These are phyloP conservation scores for Theropithecus gelada DNA, from an alignment of 2,113 vertebrate species.

Conservation along the genomic window DNA sequence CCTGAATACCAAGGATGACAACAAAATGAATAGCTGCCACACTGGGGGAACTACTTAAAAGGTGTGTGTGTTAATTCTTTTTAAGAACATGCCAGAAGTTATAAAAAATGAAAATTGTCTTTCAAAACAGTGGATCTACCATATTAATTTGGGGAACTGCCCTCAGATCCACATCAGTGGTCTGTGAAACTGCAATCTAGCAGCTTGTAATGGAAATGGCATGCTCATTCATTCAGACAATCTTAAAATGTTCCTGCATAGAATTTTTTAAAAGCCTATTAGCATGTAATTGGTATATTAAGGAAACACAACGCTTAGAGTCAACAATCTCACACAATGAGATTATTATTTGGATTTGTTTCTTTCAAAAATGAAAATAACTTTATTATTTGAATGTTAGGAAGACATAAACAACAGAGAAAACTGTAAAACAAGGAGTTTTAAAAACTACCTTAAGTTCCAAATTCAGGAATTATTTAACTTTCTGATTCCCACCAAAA, in stretches of 20 bases:
- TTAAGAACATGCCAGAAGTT: neutral
- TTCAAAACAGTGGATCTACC: neutral
- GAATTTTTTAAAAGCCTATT: neutral
- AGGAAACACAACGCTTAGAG: neutral
- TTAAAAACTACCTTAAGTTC: neutral
- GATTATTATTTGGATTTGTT: neutral
- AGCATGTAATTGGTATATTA: neutral
- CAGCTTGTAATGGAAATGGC: neutral
- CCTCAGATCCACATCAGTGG: neutral
- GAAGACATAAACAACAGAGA: neutral
- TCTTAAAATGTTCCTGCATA: neutral
- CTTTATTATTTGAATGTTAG: neutral
- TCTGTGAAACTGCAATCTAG: neutral
- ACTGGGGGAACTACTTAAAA: neutral
- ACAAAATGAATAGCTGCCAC: neutral
- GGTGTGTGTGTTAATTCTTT: neutral
- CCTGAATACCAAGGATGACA: neutral
- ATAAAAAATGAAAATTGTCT: neutral
- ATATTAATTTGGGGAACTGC: neutral
- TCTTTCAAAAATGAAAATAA: conserved; percentile 31
- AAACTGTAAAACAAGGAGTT: neutral
- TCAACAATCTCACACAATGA: neutral
- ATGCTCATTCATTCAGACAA: neutral
- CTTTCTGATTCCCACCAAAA: neutral
- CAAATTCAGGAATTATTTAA: conserved; percentile 1